These are phyloP conservation scores for Drymodes brunneopygia DNA, from an alignment of 2,113 vertebrate species.

Conservation along the genomic window DNA sequence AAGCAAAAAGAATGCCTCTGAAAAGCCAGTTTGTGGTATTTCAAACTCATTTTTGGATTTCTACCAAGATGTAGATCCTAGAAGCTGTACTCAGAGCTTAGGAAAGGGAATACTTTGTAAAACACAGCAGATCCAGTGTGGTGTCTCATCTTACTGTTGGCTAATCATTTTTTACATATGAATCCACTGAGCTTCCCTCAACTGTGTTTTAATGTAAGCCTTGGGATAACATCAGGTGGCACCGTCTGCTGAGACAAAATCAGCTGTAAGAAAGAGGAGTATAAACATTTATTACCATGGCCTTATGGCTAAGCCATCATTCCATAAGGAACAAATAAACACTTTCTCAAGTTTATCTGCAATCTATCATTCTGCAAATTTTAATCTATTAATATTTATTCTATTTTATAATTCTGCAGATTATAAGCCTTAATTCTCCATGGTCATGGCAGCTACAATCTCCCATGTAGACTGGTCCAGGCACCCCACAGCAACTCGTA, in stretches of 20 bases:
- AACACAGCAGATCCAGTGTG: background rate
- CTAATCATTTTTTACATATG: background rate
- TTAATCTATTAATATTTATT: background rate
- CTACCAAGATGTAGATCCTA: background rate
- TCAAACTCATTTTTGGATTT: background rate
- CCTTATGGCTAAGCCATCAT: background rate
- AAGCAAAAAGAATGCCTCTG: background rate
- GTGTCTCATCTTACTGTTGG: background rate
- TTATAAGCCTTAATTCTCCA: background rate
- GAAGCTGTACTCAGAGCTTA: background rate
- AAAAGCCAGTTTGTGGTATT: background rate
- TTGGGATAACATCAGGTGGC: background rate
- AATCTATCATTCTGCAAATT: background rate
- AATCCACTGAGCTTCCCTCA: background rate
- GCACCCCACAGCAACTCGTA: background rate
- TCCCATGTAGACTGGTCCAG: background rate
- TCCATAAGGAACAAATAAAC: background rate
- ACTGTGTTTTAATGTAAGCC: background rate
- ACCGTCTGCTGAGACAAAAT: background rate
- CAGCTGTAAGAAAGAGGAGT: background rate
- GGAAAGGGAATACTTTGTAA: background rate
- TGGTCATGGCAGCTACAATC: background rate
- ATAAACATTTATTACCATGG: background rate
- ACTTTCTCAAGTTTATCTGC: background rate
- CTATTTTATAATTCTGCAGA: background rate